Evolutionary conservation across 1,140 invertebrate genomes (phyloP).

Genomic region (Pararge aegeria): DNA sequence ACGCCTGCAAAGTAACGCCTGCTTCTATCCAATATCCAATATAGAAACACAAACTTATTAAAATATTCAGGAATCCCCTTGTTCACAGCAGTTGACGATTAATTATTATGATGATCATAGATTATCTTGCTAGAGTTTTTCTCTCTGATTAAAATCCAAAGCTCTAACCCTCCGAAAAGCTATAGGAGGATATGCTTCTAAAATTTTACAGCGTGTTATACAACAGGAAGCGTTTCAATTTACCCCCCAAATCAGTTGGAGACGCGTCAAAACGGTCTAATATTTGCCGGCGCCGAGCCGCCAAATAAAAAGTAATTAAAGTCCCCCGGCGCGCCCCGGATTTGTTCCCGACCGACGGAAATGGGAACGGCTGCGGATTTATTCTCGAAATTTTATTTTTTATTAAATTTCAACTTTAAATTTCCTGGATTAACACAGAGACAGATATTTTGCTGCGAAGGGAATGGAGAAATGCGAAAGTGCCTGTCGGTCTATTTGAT

Average conservation of each 20-base stretch:
- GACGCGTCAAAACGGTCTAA: constrained; percentile 40
- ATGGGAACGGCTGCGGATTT: constrained; percentile 18
- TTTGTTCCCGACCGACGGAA: constrained; percentile 31
- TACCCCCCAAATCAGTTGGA: constrained; percentile 36
- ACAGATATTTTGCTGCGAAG: not conserved
- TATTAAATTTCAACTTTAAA: constrained; percentile 8
- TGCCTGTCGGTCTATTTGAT: too few species aligned
- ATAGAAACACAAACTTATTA: too few species aligned
- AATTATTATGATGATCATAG: too few species aligned
- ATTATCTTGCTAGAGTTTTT: too few species aligned
- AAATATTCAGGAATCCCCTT: too few species aligned
- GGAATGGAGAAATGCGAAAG: not conserved
- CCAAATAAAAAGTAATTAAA: constrained; percentile 64
- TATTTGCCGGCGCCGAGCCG: constrained; percentile 26
- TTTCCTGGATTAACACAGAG: constrained; percentile 6
- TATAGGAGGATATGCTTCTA: too few species aligned
- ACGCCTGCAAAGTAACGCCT: too few species aligned
- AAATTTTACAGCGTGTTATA: not conserved
- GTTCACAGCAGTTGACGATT: too few species aligned
- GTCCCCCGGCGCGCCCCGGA: constrained; percentile 34
- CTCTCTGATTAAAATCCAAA: too few species aligned
- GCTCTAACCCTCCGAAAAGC: too few species aligned
- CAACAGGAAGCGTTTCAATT: constrained; percentile 5
- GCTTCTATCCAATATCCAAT: too few species aligned
- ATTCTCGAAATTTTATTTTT: constrained; percentile 21